phyloP scores from a whole-genome alignment of 2,888 invertebrate genomes.

The Pycnomerus fuliginosus region DNA sequence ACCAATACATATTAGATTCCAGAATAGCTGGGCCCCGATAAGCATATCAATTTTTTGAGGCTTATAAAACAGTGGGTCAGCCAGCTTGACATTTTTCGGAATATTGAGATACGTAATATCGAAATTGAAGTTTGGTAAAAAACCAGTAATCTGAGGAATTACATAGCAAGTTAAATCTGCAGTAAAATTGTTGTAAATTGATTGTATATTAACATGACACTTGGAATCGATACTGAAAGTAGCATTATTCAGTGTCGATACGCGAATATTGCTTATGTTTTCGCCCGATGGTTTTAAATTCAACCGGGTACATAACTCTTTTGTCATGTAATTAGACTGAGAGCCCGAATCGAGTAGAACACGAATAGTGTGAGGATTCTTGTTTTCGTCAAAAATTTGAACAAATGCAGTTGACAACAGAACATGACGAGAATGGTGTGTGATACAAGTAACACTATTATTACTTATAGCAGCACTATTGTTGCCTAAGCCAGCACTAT shows the following conservation, averaged over 20 bases:
- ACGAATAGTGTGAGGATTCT: neutral
- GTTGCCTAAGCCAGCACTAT: neutral
- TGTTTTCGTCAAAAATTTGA: slow-evolving; percentile 1
- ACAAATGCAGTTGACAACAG: slow-evolving; percentile 4
- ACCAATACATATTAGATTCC: slow-evolving; percentile 9
- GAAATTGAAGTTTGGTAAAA: neutral
- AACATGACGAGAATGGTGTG: neutral
- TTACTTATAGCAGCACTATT: neutral
- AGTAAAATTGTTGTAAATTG: slow-evolving; percentile 7
- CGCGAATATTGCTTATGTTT: too few species aligned
- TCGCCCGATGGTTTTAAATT: neutral
- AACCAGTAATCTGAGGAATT: neutral
- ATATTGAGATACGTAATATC: slow-evolving; percentile 4
- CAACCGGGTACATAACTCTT: neutral
- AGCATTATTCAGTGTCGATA: slow-evolving; percentile 5
- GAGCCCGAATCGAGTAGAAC: slow-evolving; percentile 7
- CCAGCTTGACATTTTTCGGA: slow-evolving; percentile 7
- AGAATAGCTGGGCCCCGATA: slow-evolving; percentile 22
- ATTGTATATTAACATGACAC: slow-evolving; percentile 7
- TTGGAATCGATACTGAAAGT: slow-evolving; percentile 3
- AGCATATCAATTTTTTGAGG: slow-evolving; percentile 21
- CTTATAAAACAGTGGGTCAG: slow-evolving; percentile 16
- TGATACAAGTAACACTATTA: slow-evolving; percentile 1
- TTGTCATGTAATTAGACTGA: slow-evolving; percentile 1
- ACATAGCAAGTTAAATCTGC: slow-evolving; percentile 2